Percentiles rank a stretch among this genome's conserved stretches.
Conservation (phyloP, 1,140 invertebrate genomes). For the Bombus difficillimus region DNA sequence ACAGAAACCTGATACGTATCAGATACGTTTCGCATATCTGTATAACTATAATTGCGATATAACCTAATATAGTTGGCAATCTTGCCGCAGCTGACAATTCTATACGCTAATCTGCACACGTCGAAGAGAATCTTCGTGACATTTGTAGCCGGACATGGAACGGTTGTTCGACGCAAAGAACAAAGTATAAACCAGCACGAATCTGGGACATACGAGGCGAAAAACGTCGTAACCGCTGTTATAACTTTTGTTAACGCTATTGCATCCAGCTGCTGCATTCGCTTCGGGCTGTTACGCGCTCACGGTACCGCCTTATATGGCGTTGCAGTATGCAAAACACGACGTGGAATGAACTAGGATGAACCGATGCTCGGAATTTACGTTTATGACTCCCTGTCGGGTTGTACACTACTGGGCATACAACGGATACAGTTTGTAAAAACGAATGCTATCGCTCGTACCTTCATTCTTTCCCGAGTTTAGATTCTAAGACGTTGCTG, state of each 20-base stretch:
- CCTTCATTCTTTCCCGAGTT: neutral
- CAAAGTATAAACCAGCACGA: neutral
- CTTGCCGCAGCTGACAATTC: neutral
- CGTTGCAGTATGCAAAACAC: conserved; percentile 50
- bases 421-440: conserved; percentile 19
- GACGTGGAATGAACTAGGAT: conserved; percentile 52
- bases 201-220: conserved; percentile 16
- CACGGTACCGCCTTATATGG: conserved; percentile 40
- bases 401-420: conserved; percentile 41
- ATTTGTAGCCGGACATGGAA: neutral
- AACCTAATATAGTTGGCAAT: neutral
- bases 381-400: conserved; percentile 49
- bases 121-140: neutral
- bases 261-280: conserved; percentile 35
- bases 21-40: fast-evolving
- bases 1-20: neutral
- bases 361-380: conserved; percentile 51
- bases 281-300: conserved; percentile 29
- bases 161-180: conserved; percentile 19
- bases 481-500: neutral
- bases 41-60: neutral
- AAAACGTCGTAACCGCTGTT: conserved; percentile 6
- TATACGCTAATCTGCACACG: neutral
- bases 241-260: conserved; percentile 45
- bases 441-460: neutral